Base-by-base conservation (phyloP, 2,888 invertebrate genomes). In the Phorcus lineatus region DNA sequence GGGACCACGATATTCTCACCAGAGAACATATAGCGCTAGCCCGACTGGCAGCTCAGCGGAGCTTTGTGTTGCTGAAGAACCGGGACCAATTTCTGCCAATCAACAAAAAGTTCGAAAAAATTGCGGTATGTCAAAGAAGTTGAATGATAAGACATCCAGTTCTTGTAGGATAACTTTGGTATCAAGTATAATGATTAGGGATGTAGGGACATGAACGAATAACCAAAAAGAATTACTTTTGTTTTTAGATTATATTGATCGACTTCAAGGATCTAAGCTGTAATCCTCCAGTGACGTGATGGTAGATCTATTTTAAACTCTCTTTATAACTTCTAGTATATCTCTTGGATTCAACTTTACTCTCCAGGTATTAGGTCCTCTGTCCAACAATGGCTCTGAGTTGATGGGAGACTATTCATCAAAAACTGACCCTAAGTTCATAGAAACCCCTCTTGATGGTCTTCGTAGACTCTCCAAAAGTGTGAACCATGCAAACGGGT, bases 401-500 rank as follows among this genome's bases (percentile, higher is more conserved):
- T 70, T 90, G 7, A 91, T 87, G 83, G 92, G 92, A 1, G 88
- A 89, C 80, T 92, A 92, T 76, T 80, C 86, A 9, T 85, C 92
- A 0, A 78, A 82, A 11, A 78, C 85, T 6, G 87, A 87, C 31
- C 70, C 84, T 0, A 78, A 80, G 16, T 91, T 85, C 77, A 81
- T 86, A 0, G 83, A 79, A 13, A 90, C 91, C 0, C 90, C 91
- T 0, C 83, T 82, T 0, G 62, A 86, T 55, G 89, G 87, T 17
- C 84, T 92, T 11, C 47, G 53, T 7, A 47, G 67, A 2, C 79
- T 90, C 36, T 86, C 87, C 17, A 77, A 82, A 9, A 55, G 57
- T 7, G 83, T 85, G 3, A 81, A 82, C 24, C 88, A 85, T 75
- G 90, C 87, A 28, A 57, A 86, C 7, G 91, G 91, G n/a, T 91